Conservation (phyloP, 1,140 invertebrate species). For the Drosophila sucinea region DNA sequence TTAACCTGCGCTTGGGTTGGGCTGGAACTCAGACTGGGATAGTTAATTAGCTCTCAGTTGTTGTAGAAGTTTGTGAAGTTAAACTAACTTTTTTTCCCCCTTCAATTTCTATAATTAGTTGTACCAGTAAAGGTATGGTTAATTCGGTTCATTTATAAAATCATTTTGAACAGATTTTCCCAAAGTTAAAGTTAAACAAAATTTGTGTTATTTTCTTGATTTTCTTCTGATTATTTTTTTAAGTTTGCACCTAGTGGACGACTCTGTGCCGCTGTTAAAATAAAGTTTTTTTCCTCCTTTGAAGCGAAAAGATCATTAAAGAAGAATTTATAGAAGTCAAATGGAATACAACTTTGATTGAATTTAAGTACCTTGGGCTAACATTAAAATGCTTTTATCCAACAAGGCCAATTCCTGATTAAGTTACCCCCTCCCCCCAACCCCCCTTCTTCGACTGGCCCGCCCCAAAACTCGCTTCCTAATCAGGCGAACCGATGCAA, state of each 20-base stretch:
- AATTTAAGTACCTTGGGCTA: constrained; percentile 44
- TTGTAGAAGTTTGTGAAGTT: background rate
- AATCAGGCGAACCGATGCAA: constrained; percentile 46
- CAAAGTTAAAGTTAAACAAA: no score
- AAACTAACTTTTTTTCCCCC: background rate
- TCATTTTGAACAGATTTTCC: no score
- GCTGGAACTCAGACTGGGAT: background rate
- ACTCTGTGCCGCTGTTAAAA: background rate
- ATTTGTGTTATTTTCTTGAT: no score
- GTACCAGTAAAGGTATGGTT: no score
- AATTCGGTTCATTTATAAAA: no score
- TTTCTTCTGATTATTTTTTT: no score
- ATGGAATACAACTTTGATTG: constrained; percentile 62
- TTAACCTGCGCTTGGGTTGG: constrained; percentile 1
- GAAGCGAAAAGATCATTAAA: constrained; percentile 69
- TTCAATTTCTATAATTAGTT: constrained; percentile 14
- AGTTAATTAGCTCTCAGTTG: constrained; percentile 6
- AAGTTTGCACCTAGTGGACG: background rate
- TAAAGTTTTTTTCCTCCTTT: background rate
- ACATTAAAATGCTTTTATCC: constrained; percentile 81
- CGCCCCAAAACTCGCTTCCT: constrained; percentile 30
- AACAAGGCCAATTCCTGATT: constrained; percentile 43
- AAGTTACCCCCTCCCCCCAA: background rate
- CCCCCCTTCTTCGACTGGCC: constrained; percentile 6
- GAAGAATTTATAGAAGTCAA: constrained; percentile 37